Evolutionary conservation across 2,888 invertebrate genomes (phyloP).

Genomic region (Nebria brevicollis): DNA sequence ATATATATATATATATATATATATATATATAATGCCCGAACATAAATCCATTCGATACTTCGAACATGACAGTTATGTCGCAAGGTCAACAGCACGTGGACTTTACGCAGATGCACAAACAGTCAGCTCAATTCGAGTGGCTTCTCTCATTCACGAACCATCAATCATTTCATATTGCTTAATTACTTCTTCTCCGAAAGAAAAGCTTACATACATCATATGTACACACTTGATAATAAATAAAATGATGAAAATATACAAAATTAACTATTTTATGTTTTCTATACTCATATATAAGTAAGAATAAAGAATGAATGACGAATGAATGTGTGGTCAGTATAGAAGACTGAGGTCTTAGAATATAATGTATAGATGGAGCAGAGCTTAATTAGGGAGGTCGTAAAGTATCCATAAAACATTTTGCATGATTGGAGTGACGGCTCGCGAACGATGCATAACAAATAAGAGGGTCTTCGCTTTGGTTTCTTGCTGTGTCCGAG

Average conservation of each 20-base stretch:
- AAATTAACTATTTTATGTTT: no score
- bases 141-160: constrained; percentile 7
- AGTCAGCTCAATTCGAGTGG: background rate
- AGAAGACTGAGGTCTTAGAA: background rate
- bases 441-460: constrained; percentile 20
- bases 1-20: constrained; percentile 10
- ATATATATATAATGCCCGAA: background rate
- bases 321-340: background rate
- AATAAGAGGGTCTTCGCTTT: background rate
- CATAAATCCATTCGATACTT: background rate
- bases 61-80: constrained; percentile 1
- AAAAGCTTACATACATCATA: constrained; percentile 17
- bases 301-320: constrained; percentile 31
- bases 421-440: constrained; percentile 40
- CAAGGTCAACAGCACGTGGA: constrained; percentile 1
- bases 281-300: no score
- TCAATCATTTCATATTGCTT: constrained; percentile 39
- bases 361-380: background rate
- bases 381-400: constrained; percentile 39
- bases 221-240: background rate
- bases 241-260: no score
- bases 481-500: background rate
- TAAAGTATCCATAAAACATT: constrained; percentile 41
- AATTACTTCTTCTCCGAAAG: constrained; percentile 24
- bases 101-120: constrained; percentile 15